phyloP scores from a whole-genome alignment of 1,140 invertebrate genomes.

The Aphis gossypii region DNA sequence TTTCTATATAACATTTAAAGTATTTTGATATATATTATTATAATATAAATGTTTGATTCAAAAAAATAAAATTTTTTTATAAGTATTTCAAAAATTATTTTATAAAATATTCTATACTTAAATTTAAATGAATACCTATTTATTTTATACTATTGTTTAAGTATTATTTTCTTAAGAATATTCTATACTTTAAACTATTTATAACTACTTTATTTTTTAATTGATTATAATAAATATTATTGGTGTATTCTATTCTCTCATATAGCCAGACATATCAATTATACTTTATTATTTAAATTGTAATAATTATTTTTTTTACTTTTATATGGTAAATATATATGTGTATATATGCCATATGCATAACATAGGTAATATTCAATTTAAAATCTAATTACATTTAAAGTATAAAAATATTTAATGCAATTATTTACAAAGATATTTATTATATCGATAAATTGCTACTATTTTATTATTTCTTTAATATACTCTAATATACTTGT shows the following conservation, averaged over 20 bases:
- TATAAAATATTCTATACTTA: no score
- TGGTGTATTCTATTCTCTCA: not conserved
- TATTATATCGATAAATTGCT: not conserved
- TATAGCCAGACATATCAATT: not conserved
- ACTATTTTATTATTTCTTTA: not conserved
- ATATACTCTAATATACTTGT: not conserved
- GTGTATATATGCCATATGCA: no score
- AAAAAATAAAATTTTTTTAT: no score
- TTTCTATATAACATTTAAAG: no score
- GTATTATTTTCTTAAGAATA: not conserved
- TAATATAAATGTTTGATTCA: no score
- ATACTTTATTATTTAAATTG: not conserved
- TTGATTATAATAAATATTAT: not conserved
- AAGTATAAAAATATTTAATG: not conserved
- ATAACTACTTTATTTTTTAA: not conserved
- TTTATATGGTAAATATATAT: no score
- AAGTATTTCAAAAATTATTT: no score
- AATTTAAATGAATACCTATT: no score
- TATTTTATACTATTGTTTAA: no score
- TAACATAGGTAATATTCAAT: not conserved
- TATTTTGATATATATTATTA: no score
- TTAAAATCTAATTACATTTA: not conserved
- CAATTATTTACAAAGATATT: not conserved
- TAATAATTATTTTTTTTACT: no score
- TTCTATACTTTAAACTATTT: not conserved